phyloP scores from a whole-genome alignment of 2,888 invertebrate genomes.

The Nesidiocoris tenuis region DNA sequence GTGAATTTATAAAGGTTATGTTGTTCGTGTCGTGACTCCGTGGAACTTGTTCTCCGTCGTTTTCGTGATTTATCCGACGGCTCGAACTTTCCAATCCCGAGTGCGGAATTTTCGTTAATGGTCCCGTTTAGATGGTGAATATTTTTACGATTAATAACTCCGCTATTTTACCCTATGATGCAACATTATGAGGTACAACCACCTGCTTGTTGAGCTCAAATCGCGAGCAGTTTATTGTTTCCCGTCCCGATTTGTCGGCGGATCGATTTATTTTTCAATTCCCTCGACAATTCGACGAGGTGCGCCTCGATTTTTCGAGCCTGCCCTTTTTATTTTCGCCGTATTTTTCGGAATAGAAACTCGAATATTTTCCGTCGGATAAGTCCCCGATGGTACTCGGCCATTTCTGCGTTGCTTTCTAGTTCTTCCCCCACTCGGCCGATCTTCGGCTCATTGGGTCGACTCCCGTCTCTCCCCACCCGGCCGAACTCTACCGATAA shows the following conservation, averaged over 20 bases:
- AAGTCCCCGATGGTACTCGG: background rate
- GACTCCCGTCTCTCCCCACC: slow-evolving; percentile 13
- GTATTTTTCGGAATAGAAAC: too few relatives aligned
- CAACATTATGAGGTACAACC: background rate
- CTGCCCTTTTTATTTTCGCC: background rate
- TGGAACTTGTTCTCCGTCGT: background rate
- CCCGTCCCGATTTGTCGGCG: too few relatives aligned
- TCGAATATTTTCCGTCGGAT: background rate
- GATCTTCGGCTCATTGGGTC: background rate
- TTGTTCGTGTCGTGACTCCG: background rate
- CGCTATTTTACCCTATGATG: too few relatives aligned
- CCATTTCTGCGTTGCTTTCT: background rate
- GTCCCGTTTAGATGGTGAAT: background rate
- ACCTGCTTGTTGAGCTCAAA: background rate
- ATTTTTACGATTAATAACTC: too few relatives aligned
- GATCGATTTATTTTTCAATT: too few relatives aligned
- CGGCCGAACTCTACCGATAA: background rate
- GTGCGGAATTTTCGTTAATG: too few relatives aligned
- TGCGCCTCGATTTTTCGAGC: too few relatives aligned
- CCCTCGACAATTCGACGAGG: too few relatives aligned
- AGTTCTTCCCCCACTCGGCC: background rate
- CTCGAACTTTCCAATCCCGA: background rate
- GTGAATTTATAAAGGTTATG: background rate
- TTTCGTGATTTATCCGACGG: background rate
- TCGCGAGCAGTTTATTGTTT: too few relatives aligned